phyloP scores from a whole-genome alignment of 2,113 vertebrate genomes.

The Orcinus orca region DNA sequence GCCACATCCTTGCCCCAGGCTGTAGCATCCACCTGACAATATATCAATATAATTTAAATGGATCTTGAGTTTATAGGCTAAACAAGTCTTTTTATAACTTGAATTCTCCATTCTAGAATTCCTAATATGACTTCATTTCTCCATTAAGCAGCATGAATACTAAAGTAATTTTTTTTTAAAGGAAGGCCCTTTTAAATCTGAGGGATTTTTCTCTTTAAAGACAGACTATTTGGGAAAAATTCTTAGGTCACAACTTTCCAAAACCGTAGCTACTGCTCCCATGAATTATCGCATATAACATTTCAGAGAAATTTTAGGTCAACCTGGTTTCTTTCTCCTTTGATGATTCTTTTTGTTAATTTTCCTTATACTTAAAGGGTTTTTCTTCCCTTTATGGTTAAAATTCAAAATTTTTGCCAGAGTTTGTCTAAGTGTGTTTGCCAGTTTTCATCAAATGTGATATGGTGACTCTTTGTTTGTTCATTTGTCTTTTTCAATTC shows the following conservation, averaged over 20 bases:
- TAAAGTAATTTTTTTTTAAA: neutral
- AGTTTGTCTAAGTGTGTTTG: neutral
- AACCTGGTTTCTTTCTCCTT: neutral
- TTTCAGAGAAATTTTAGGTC: neutral
- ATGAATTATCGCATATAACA: neutral
- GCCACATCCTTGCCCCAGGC: neutral
- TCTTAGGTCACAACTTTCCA: neutral
- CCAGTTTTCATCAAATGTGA: neutral
- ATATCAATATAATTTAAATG: neutral
- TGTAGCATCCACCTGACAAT: neutral
- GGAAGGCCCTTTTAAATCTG: neutral
- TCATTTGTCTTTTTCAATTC: conserved; percentile 8
- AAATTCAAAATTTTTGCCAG: conserved; percentile 14
- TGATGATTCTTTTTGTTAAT: conserved; percentile 32
- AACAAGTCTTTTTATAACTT: neutral
- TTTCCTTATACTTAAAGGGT: neutral
- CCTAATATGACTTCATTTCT: conserved; percentile 13
- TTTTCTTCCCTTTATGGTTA: neutral
- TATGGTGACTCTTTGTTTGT: neutral
- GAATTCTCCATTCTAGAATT: conserved; percentile 1
- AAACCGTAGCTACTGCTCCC: neutral
- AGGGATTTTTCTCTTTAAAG: conserved; percentile 5
- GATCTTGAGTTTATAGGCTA: neutral
- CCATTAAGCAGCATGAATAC: neutral
- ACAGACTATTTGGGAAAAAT: neutral